phyloP scores from a whole-genome alignment of 2,888 invertebrate species.

The Octodonta nipae region DNA sequence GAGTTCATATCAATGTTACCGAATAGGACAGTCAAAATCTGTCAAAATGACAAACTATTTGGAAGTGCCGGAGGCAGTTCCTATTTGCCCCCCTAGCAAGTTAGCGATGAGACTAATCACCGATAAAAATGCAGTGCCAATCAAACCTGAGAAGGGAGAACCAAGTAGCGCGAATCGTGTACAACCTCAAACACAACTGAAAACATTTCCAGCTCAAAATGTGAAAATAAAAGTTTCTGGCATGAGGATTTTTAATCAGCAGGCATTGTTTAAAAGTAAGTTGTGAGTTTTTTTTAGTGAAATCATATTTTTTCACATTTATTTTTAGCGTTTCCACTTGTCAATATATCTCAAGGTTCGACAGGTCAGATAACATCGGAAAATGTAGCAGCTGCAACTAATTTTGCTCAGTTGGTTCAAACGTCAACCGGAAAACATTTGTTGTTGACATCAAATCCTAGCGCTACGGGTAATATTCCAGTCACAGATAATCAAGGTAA shows the following conservation, averaged over 20 bases:
- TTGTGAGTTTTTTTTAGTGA: too few species aligned
- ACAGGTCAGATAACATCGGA: slow-evolving; percentile 26
- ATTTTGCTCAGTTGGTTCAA: slow-evolving; percentile 55
- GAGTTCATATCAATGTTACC: slow-evolving; percentile 74
- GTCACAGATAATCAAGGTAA: slow-evolving; percentile 30
- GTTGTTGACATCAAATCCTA: slow-evolving; percentile 43
- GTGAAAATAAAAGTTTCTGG: slow-evolving; percentile 30
- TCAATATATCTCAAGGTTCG: slow-evolving; percentile 22
- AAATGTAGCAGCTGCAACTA: slow-evolving; percentile 28
- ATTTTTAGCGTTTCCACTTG: too few species aligned
- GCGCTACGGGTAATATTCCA: slow-evolving; percentile 30
- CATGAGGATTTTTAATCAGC: slow-evolving; percentile 42
- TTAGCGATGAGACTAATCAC: slow-evolving; percentile 24
- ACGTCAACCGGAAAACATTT: slow-evolving; percentile 57
- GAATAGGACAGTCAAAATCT: slow-evolving; percentile 62
- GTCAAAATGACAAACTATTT: slow-evolving; percentile 58
- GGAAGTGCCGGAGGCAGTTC: slow-evolving; percentile 37
- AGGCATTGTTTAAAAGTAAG: slow-evolving; percentile 42
- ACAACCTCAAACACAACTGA: slow-evolving; percentile 10
- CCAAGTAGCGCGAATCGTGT: slow-evolving; percentile 8
- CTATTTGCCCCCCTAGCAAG: slow-evolving; percentile 46
- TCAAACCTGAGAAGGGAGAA: slow-evolving; percentile 15
- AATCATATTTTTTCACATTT: too few species aligned
- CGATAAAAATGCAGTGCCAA: slow-evolving; percentile 13
- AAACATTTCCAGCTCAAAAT: slow-evolving; percentile 14